Evolutionary conservation across 2,797 vertebrate species (phyloP).

Genomic region (Bradypodion pumilum): DNA sequence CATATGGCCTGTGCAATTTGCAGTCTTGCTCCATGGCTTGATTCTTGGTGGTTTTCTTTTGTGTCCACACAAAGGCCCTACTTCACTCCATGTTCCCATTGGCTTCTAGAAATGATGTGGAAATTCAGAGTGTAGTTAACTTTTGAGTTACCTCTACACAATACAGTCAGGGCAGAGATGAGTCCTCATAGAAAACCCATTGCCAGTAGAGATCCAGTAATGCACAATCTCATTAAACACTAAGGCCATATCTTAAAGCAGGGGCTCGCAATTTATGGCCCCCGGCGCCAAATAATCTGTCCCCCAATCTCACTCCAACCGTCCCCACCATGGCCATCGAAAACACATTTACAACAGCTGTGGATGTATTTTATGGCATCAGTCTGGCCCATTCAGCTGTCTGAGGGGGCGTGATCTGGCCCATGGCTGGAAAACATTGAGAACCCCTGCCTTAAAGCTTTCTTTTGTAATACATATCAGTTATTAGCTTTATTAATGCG

Average conservation of each 20-base stretch:
- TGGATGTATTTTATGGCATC: no score
- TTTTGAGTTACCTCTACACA: not conserved
- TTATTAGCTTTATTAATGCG: not conserved
- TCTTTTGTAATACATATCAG: slow-evolving; percentile 15
- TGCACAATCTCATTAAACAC: not conserved
- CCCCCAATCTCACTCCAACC: no score
- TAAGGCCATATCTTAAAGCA: not conserved
- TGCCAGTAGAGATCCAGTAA: not conserved
- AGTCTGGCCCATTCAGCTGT: no score
- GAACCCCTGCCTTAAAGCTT: no score
- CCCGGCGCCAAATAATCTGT: no score
- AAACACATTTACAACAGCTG: no score
- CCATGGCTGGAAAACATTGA: no score
- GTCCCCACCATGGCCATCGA: no score
- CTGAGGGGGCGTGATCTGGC: no score
- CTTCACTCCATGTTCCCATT: not conserved
- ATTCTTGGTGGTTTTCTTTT: slow-evolving; percentile 26
- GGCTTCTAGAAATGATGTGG: not conserved
- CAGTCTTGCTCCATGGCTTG: not conserved
- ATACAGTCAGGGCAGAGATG: not conserved
- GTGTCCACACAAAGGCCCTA: slow-evolving; percentile 37
- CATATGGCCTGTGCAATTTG: no score
- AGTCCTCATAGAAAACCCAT: not conserved
- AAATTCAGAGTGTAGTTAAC: not conserved
- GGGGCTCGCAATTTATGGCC: no score